phyloP scores from a whole-genome alignment of 2,888 invertebrate genomes.

The Onthophagus sagittarius region DNA sequence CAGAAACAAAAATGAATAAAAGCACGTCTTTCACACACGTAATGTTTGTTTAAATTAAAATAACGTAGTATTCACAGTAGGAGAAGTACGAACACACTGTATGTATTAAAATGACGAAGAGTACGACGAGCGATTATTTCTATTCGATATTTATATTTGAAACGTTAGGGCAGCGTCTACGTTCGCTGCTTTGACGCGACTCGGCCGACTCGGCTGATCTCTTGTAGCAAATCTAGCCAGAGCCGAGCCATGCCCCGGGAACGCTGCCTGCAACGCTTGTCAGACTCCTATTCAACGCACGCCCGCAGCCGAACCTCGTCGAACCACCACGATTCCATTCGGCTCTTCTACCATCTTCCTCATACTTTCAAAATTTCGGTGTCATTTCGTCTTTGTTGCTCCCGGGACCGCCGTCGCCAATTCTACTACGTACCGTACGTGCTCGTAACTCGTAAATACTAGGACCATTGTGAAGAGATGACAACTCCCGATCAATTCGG shows the following conservation, averaged over 20 bases:
- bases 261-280: slow-evolving; percentile 31
- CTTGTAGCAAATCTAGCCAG: slow-evolving; percentile 28
- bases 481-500: background rate
- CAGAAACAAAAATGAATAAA: no score
- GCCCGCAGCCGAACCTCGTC: slow-evolving; percentile 32
- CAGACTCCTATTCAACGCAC: slow-evolving; percentile 33
- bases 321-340: slow-evolving; percentile 28
- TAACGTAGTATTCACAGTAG: no score
- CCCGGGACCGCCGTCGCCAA: background rate
- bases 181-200: slow-evolving; percentile 22
- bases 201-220: slow-evolving; percentile 22
- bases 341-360: slow-evolving; percentile 16
- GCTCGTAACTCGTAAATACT: slow-evolving; percentile 5
- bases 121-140: background rate
- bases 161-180: background rate
- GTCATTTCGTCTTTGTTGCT: background rate
- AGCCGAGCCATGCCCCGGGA: slow-evolving; percentile 33
- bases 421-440: slow-evolving; percentile 5
- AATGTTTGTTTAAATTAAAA: no score
- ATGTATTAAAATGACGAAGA: no score
- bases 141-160: background rate
- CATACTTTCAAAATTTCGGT: background rate
- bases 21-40: no score
- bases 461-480: slow-evolving; percentile 10
- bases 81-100: no score